Percentiles rank a stretch among this genome's conserved stretches.
phyloP scores from a whole-genome alignment of 2,888 invertebrate species.

The Caenorhabditis auriculariae region DNA sequence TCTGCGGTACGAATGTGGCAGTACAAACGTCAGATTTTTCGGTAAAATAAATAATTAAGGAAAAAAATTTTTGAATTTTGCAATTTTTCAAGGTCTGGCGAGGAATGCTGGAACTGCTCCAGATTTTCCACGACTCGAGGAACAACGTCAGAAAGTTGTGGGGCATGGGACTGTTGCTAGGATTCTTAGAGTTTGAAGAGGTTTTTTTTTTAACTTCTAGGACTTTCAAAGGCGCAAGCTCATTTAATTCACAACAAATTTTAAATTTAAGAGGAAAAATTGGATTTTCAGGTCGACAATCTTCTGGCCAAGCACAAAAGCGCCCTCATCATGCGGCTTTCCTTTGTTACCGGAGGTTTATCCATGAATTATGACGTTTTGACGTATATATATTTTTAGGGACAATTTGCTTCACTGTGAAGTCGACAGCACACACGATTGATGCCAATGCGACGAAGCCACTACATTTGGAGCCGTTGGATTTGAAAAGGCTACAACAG shows the following conservation, averaged over 20 bases:
- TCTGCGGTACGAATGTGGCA: slow-evolving; percentile 55
- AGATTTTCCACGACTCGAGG: slow-evolving; percentile 55
- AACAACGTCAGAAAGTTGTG: slow-evolving; percentile 55
- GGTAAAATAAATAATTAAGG: too few species aligned
- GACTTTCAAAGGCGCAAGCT: too few species aligned
- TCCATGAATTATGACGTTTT: too few species aligned
- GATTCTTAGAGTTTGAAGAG: slow-evolving; percentile 51
- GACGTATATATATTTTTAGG: too few species aligned
- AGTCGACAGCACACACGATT: slow-evolving; percentile 41
- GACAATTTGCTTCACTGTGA: slow-evolving; percentile 41
- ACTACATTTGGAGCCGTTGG: slow-evolving; percentile 56
- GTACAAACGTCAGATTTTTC: slow-evolving; percentile 55
- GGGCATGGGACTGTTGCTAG: slow-evolving; percentile 49
- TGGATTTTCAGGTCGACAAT: too few species aligned
- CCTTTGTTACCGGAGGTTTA: slow-evolving; percentile 55
- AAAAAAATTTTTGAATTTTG: too few species aligned
- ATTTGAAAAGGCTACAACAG: slow-evolving; percentile 55
- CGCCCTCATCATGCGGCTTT: slow-evolving; percentile 49
- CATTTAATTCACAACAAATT: too few species aligned
- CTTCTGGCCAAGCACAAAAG: slow-evolving; percentile 44
- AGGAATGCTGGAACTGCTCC: slow-evolving; percentile 61
- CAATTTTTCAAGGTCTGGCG: slow-evolving; percentile 60
- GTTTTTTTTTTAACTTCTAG: too few species aligned
- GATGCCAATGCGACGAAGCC: slow-evolving; percentile 22
- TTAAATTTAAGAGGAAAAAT: too few species aligned